Base-by-base conservation (phyloP, 2,888 invertebrate species). In the Ectropis crepuscularia region DNA sequence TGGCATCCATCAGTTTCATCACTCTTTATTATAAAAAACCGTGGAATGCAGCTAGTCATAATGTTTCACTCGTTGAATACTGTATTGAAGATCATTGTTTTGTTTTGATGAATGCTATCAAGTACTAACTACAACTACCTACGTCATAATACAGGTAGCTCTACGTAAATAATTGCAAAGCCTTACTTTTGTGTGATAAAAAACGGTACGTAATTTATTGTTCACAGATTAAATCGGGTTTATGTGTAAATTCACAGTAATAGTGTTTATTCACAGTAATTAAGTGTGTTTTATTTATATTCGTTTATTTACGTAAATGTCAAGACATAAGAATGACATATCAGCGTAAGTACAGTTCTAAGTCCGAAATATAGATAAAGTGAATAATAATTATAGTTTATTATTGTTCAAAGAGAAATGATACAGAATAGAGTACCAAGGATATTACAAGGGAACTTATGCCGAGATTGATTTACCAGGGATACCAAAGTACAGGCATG, bases 161-260 rank as follows among this genome's bases (percentile, higher is more conserved):
- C n/a, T 53, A 16, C 51, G 51, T 55, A 49, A 57, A 50, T 58
- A 65, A 47, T 42, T 60, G 37, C 45, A 43, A 69, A 64, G 66
- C 66, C 48, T 68, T 66, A 57, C 49, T 65, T 66, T 53, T 50
- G 41, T 53, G 46, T 53, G 70, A 68, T 71, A 69, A 67, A 61
- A 63, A 61, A 61, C 61, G 39, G 50, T 38, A 50, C 63, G 61
- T 67, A 41, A 61, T 65, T 58, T 61, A 65, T 68, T 65, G 46
- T 28, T 16, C 12, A 55, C 46, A 36, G 37, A 47, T 53, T 57
- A 57, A 46, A 41, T 6, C 28, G 7, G 12, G 51, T 51, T 57
- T 51, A 48, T n/a, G 6, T 47, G 36, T 42, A 12, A 45, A 38
- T 53, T 6, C 6, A 6, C 9, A 9, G 28, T 16, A n/a, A 10